Conservation (phyloP, 1,140 invertebrate genomes). For the Megalopta genalis region DNA sequence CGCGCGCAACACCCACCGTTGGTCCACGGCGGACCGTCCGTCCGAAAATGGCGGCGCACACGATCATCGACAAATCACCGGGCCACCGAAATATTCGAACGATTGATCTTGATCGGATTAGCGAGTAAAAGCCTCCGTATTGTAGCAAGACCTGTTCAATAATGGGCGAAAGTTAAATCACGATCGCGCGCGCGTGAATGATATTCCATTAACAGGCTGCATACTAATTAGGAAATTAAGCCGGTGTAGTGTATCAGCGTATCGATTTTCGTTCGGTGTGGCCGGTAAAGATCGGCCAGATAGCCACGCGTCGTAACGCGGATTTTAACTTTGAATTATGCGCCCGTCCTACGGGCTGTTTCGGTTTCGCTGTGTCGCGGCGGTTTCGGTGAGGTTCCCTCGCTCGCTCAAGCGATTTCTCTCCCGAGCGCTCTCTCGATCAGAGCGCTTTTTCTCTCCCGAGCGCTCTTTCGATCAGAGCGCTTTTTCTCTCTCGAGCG, state of each 20-base stretch:
- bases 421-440: no score
- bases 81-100: no score
- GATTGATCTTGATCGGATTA: not conserved
- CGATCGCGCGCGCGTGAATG: not conserved
- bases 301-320: not conserved
- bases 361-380: not conserved
- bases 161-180: not conserved
- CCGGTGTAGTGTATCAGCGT: not conserved
- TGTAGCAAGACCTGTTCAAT: not conserved
- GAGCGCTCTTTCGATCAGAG: no score
- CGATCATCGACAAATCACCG: no score
- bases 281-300: conserved; percentile 3
- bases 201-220: conserved; percentile 22
- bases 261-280: not conserved
- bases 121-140: not conserved
- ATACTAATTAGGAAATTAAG: conserved; percentile 18
- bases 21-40: no score
- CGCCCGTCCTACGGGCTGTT: not conserved
- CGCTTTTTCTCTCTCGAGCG: no score
- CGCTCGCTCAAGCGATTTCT: no score
- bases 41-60: no score
- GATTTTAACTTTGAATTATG: conserved; percentile 9
- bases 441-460: no score
- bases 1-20: no score
- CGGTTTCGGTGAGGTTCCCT: not conserved